Base-by-base conservation (phyloP, 2,797 vertebrate species). In the Momotus momota region DNA sequence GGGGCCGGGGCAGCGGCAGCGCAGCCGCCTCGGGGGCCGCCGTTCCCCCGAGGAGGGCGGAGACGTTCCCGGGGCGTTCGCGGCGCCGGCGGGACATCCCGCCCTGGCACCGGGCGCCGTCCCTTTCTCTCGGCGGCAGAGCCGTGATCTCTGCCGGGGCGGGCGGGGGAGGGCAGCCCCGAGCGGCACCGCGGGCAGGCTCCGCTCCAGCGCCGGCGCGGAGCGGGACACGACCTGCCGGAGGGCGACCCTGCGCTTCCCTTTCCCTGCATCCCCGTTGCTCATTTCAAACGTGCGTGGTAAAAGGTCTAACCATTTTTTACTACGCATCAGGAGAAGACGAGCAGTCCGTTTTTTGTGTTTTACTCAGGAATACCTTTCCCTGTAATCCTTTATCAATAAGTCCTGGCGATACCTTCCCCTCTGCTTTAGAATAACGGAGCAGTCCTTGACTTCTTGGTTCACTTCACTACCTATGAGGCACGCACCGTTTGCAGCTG, bases 391-490 rank as follows among this genome's bases (percentile, higher is more conserved):
- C 14, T 40, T 20, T 40, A 7, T 18, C 17, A 7, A 0, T 6
- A 58, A 38, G 13, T 51, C n/a, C 6, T 45, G n/a, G 22, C 17
- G 4, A 0, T 23, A 7, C 26, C 15, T 74, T 62, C 12, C 33
- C 7, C 14, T 27, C 46, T 3, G 6, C 17, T 81, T 45, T 17
- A 43, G 58, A 54, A 0, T 2, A 27, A 11, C 10, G 31, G 25
- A 22, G 16, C 3, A 43, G 29, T 8, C 35, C 35, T 45, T 6
- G 40, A 2, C 8, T 43, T 33, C 8, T 26, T 10, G 60, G 14
- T 54, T 54, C 19, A 2, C 21, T 2, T 31, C n/a, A 4, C 22
- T 11, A 2, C 7, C 0, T 16, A 2, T 0, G 40, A 62, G 60
- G 13, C 4, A 3, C 2, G 12, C 23, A 2, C 2, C 8, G 23